Conservation (phyloP, 2,113 vertebrate species). For the Carettochelys insculpta region DNA sequence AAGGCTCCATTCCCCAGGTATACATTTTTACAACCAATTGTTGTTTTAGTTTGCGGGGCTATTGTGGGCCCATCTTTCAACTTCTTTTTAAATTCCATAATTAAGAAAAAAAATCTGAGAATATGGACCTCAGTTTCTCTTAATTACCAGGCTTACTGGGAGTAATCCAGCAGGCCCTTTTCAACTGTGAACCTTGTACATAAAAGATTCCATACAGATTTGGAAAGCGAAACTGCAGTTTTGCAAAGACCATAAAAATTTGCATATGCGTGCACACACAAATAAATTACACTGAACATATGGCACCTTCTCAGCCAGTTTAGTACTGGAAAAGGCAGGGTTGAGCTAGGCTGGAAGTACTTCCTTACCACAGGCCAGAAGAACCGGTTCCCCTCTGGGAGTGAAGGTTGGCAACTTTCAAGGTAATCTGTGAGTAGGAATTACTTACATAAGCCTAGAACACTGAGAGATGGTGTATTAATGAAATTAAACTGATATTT, state of each 20-base stretch:
- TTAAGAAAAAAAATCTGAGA: neutral
- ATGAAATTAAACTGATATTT: neutral
- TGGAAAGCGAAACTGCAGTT: neutral
- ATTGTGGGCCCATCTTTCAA: neutral
- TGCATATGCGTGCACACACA: neutral
- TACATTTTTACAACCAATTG: neutral
- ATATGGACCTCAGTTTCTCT: neutral
- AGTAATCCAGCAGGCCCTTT: neutral
- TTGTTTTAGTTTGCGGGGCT: neutral
- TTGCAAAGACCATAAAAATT: neutral
- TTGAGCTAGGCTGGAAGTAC: neutral
- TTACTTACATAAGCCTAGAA: neutral
- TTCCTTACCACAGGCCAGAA: neutral
- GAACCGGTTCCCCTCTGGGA: neutral
- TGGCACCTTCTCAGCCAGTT: neutral
- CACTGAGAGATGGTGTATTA: neutral
- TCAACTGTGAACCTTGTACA: neutral
- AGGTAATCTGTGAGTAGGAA: neutral
- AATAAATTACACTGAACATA: neutral
- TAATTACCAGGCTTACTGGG: neutral
- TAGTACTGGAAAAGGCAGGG: neutral
- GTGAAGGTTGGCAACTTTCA: neutral
- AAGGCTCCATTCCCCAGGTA: neutral
- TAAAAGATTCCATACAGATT: neutral
- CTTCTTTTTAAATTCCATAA: neutral